phyloP scores from a whole-genome alignment of 2,113 vertebrate species.

The Terrapene triunguis region DNA sequence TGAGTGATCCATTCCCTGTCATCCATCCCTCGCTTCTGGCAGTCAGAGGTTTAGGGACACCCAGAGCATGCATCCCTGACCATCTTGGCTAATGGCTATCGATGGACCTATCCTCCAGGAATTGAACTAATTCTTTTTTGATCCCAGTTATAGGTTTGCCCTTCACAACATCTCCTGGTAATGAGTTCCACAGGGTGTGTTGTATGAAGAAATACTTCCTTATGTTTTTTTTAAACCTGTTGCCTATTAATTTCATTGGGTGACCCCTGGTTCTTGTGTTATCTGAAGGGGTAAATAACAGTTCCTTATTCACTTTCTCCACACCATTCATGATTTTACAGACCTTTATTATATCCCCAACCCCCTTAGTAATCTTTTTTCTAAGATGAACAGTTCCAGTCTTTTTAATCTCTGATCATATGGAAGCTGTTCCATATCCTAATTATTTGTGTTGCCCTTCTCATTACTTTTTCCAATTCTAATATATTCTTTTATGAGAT shows the following conservation, averaged over 20 bases:
- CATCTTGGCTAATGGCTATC: neutral
- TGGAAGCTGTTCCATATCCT: neutral
- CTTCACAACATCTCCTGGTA: neutral
- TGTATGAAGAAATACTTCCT: neutral
- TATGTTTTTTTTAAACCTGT: too few relatives aligned
- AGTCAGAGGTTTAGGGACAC: neutral
- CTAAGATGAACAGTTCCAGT: neutral
- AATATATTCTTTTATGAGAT: neutral
- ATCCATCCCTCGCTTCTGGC: neutral
- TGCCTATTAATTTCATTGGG: too few relatives aligned
- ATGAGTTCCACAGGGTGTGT: neutral
- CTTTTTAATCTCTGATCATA: neutral
- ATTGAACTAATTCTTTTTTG: neutral
- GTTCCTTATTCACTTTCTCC: too few relatives aligned
- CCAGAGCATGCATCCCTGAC: neutral
- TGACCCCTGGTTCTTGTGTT: too few relatives aligned
- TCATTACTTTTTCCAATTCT: neutral
- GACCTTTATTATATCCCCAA: too few relatives aligned
- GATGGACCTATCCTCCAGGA: neutral
- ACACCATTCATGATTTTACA: too few relatives aligned
- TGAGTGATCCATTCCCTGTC: neutral
- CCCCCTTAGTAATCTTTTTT: neutral
- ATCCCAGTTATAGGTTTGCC: neutral
- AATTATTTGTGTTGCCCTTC: neutral
- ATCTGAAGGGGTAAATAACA: too few relatives aligned